Percentiles rank a stretch among this genome's conserved stretches.
phyloP scores from a whole-genome alignment of 2,113 vertebrate species.

The human (Homo sapiens) region DNA sequence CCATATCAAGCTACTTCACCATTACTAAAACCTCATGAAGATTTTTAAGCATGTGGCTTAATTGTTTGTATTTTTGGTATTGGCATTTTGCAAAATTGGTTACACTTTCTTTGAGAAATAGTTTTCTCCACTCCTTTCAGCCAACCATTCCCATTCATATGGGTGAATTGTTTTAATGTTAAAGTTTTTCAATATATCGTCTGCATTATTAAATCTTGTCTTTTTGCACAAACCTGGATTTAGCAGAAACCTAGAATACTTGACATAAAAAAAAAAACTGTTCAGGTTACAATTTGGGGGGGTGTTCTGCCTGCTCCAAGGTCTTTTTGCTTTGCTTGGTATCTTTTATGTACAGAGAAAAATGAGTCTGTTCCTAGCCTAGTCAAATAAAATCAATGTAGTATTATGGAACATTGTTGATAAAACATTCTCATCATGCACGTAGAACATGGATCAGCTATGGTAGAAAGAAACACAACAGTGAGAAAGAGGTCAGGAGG shows the following conservation, averaged over 20 bases:
- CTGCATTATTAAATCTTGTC: background rate
- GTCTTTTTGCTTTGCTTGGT: conserved; percentile 29
- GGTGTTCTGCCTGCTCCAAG: background rate
- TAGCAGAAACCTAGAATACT: background rate
- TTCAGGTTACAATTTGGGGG: background rate
- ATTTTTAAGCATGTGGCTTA: background rate
- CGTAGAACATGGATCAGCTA: background rate
- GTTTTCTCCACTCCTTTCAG: background rate
- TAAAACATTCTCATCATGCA: background rate
- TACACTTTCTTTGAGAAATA: background rate
- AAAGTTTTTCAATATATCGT: background rate
- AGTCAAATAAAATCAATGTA: background rate
- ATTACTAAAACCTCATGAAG: background rate
- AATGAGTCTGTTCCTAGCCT: background rate
- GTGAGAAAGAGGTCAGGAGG: background rate
- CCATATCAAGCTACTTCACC: background rate
- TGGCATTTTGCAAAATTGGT: background rate
- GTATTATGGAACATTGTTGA: background rate
- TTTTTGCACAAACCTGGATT: background rate
- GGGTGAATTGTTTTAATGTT: background rate
- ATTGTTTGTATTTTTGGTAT: background rate
- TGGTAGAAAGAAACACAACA: background rate
- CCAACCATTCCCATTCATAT: background rate
- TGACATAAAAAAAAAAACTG: background rate
- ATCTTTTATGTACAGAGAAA: background rate